These are phyloP conservation scores for Tinamus major DNA, from an alignment of 2,797 vertebrate genomes.

Conservation along the genomic window DNA sequence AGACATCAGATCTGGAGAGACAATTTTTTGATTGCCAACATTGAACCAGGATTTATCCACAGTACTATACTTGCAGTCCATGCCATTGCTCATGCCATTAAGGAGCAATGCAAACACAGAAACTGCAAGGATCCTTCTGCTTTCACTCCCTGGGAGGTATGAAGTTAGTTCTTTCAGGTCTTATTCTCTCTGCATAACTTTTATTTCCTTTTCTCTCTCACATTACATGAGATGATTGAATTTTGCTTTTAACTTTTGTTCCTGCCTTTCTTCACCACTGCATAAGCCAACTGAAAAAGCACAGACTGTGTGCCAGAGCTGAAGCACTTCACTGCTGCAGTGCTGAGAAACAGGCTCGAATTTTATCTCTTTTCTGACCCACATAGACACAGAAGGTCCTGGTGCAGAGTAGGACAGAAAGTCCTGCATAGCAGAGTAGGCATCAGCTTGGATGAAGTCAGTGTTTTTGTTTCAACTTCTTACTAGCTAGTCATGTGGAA, in stretches of 20 bases:
- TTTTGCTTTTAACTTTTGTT: not conserved
- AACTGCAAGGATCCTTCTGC: constrained; percentile 80
- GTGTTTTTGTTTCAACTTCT: not conserved
- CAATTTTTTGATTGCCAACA: constrained; percentile 72
- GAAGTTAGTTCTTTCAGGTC: not conserved
- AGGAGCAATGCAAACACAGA: constrained; percentile 77
- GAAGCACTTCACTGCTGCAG: not conserved
- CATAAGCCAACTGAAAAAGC: not conserved
- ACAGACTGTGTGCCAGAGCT: not conserved
- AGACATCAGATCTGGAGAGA: constrained; percentile 61
- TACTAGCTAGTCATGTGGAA: not conserved
- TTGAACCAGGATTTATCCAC: constrained; percentile 74
- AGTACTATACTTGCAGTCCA: constrained; percentile 85
- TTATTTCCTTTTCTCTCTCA: not conserved
- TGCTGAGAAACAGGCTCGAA: not conserved
- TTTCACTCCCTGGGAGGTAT: constrained; percentile 89
- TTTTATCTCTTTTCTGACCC: not conserved
- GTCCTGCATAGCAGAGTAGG: not conserved
- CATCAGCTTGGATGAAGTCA: not conserved
- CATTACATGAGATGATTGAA: not conserved
- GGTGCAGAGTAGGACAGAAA: not conserved
- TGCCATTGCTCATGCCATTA: constrained; percentile 84
- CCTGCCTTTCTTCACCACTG: not conserved
- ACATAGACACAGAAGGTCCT: not conserved
- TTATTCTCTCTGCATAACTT: not conserved